Base-by-base conservation (phyloP, 1,140 invertebrate genomes). In the Amphibalanus amphitrite region DNA sequence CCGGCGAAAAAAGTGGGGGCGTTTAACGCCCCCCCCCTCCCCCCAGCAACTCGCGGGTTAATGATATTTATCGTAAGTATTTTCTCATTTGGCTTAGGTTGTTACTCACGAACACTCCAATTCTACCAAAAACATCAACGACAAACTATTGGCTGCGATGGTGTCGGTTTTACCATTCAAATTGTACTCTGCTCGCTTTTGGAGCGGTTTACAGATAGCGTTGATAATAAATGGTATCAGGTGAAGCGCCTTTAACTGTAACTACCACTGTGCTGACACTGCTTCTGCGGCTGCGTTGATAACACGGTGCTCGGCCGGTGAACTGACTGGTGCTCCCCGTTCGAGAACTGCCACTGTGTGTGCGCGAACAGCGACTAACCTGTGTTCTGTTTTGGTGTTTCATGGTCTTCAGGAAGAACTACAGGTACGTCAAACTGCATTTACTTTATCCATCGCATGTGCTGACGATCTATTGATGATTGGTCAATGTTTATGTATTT, bases 61-160 rank as follows among this genome's bases (percentile, higher is more conserved):
- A n/a, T n/a, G n/a, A n/a, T n/a, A n/a, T n/a, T n/a, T n/a, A n/a
- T n/a, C n/a, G n/a, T n/a, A n/a, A n/a, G n/a, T n/a, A n/a, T n/a
- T n/a, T n/a, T n/a, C n/a, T n/a, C n/a, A n/a, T n/a, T n/a, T n/a
- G n/a, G n/a, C n/a, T n/a, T n/a, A n/a, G n/a, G n/a, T n/a, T n/a
- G n/a, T n/a, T n/a, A n/a, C n/a, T n/a, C n/a, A n/a, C n/a, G n/a
- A n/a, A n/a, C n/a, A n/a, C n/a, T n/a, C n/a, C n/a, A n/a, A n/a
- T n/a, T n/a, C n/a, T n/a, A n/a, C n/a, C n/a, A n/a, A n/a, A n/a
- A n/a, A n/a, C n/a, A n/a, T n/a, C n/a, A n/a, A n/a, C n/a, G n/a
- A n/a, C n/a, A n/a, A n/a, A n/a, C n/a, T n/a, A n/a, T n/a, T n/a
- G 28, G 65, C 70, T 69, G 70, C 67, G 30, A 30, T 75, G 73